Evolutionary conservation across 2,113 vertebrate genomes (phyloP), one percentile per base, ranked within the genome.

Genomic region (Bos indicus): DNA sequence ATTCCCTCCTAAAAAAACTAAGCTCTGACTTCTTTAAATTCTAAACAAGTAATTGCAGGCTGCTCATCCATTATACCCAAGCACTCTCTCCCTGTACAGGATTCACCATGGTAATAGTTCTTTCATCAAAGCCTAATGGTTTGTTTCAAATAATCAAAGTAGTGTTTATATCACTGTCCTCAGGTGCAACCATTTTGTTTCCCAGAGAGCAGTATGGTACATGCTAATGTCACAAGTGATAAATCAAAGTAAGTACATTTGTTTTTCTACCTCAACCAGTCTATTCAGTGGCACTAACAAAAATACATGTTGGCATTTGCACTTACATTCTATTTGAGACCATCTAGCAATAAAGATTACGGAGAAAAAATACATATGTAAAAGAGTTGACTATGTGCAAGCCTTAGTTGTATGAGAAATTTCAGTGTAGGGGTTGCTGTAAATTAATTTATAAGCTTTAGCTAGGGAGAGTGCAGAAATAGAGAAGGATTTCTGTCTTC

Each of bases 131-230:
- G 98, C 98, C 98, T 99, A 99, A 99, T 98, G 98, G 98, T 99
- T 99, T 99, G 98, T 99, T 99, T 99, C 98, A 99, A 99, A 99
- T 99, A 98, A 99, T 99, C 98, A 99, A 99, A 99, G 98, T 97
- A 97, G 94, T 98, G 98, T 99, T 99, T 99, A 98, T 98, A 99
- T 98, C 98, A 98, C 97, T 99, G 98, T 99, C 98, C 98, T 99
- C 98, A 98, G 98, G 98, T 99, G 98, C 98, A 99, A 98, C 98
- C 98, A 99, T 98, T 99, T 98, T 98, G 98, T 97, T 99, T 99
- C 97, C 98, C 97, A 33, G 98, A 98, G 98, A 99, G 97, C 92
- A 14, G 92, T 88, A 98, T 97, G 97, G 98, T 97, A 97, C 98
- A 98, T 77, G 98, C 96, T 98, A 98, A 98, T 98, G 98, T 99